Evolutionary conservation across 2,113 vertebrate species (phyloP).

Genomic region (Poicephalus meyeri): DNA sequence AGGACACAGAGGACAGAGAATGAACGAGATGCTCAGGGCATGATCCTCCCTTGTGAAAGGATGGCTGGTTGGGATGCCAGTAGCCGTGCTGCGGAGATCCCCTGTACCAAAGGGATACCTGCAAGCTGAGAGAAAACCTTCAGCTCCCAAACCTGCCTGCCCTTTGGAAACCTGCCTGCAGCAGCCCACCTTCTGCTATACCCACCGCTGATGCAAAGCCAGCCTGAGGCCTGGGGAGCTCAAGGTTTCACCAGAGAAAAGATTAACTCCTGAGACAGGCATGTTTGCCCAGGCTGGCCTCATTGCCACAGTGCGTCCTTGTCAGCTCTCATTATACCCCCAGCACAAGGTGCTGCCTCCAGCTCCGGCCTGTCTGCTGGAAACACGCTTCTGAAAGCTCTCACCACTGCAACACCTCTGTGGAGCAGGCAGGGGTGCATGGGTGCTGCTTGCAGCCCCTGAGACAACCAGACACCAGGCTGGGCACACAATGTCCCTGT

Average conservation of each 20-base stretch:
- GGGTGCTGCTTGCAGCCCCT: background rate
- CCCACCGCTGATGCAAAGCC: background rate
- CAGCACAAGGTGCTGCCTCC: background rate
- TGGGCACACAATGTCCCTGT: background rate
- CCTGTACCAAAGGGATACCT: background rate
- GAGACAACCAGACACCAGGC: background rate
- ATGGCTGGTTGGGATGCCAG: background rate
- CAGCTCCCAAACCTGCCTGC: background rate
- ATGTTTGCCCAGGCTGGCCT: background rate
- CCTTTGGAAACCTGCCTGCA: background rate
- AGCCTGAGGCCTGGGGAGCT: background rate
- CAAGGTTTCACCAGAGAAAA: background rate
- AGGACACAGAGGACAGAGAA: background rate
- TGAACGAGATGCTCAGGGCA: background rate
- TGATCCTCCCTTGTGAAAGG: background rate
- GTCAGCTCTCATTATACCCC: background rate
- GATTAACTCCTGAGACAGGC: background rate
- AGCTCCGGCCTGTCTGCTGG: background rate
- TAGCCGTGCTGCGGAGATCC: background rate
- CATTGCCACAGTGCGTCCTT: background rate
- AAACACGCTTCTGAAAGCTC: background rate
- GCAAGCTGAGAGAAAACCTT: background rate
- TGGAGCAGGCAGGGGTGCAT: background rate
- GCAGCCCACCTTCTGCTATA: background rate
- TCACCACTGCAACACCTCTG: background rate